phyloP scores from a whole-genome alignment of 2,797 vertebrate genomes.

The Chelmon rostratus region DNA sequence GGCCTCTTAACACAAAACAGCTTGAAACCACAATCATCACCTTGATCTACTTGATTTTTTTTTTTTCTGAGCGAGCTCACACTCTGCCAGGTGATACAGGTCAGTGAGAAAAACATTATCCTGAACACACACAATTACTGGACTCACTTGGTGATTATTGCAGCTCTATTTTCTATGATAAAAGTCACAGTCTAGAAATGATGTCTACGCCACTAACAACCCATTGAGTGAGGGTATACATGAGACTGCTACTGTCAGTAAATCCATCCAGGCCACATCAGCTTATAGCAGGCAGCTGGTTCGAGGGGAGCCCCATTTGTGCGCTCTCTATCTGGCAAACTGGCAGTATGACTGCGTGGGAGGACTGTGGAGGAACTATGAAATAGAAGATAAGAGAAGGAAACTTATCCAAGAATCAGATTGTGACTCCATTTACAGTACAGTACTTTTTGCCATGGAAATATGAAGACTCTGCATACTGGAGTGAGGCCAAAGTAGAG shows the following conservation, averaged over 20 bases:
- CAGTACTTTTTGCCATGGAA: constrained; percentile 24
- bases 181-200: constrained; percentile 78
- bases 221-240: constrained; percentile 48
- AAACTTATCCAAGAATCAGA: constrained; percentile 54
- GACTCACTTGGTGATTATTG: constrained; percentile 83
- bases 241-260: constrained; percentile 51
- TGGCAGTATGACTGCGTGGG: constrained; percentile 70
- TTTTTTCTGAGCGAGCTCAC: constrained; percentile 48
- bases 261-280: constrained; percentile 58
- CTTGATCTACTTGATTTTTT: constrained; percentile 34
- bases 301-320: constrained; percentile 60
- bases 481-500: constrained; percentile 25
- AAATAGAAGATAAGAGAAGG: constrained; percentile 51
- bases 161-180: constrained; percentile 81
- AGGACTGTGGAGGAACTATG: constrained; percentile 53
- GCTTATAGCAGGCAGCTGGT: constrained; percentile 63
- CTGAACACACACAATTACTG: constrained; percentile 76
- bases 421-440: constrained; percentile 46
- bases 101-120: constrained; percentile 62
- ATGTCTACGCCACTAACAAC: constrained; percentile 73
- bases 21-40: constrained; percentile 64
- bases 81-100: constrained; percentile 63
- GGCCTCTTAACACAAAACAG: constrained; percentile 54
- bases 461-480: constrained; percentile 35
- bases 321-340: constrained; percentile 57